These are phyloP conservation scores for Acrossocheilus fasciatus DNA, from an alignment of 2,797 vertebrate species.

Conservation along the genomic window DNA sequence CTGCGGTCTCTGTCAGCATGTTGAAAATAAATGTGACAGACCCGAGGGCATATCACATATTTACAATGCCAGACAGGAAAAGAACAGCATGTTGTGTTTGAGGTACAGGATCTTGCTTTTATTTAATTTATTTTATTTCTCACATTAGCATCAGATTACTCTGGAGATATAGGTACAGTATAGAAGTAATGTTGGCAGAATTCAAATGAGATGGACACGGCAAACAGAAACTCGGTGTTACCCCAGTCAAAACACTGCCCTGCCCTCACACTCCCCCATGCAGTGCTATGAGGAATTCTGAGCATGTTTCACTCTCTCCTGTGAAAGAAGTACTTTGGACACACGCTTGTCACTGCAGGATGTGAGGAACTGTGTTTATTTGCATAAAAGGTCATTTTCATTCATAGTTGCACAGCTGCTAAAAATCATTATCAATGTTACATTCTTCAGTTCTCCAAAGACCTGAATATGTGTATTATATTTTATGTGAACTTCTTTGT, in stretches of 20 bases:
- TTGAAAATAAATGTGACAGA: constrained; percentile 26
- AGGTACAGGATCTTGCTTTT: background rate
- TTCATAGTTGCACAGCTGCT: constrained; percentile 1
- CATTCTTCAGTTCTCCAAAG: constrained; percentile 6
- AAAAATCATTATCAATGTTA: background rate
- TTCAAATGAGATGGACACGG: background rate
- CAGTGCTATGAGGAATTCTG: constrained; percentile 76
- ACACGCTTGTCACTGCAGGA: constrained; percentile 63
- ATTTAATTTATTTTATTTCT: background rate
- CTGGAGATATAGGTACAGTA: background rate
- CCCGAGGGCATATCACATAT: background rate
- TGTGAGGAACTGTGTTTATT: constrained; percentile 57
- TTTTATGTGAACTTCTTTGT: background rate
- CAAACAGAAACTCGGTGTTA: constrained; percentile 52
- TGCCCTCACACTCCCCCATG: constrained; percentile 44
- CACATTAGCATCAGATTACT: background rate
- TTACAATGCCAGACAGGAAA: background rate
- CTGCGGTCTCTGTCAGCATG: constrained; percentile 21
- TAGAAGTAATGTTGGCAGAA: background rate
- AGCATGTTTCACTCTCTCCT: constrained; percentile 74
- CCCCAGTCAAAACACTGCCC: constrained; percentile 63
- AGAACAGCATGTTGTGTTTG: background rate
- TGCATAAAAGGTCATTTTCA: constrained; percentile 57
- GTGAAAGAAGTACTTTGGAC: constrained; percentile 71
- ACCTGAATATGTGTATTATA: background rate